These are phyloP conservation scores for Salminus brasiliensis DNA, from an alignment of 2,113 vertebrate genomes.

Conservation along the genomic window DNA sequence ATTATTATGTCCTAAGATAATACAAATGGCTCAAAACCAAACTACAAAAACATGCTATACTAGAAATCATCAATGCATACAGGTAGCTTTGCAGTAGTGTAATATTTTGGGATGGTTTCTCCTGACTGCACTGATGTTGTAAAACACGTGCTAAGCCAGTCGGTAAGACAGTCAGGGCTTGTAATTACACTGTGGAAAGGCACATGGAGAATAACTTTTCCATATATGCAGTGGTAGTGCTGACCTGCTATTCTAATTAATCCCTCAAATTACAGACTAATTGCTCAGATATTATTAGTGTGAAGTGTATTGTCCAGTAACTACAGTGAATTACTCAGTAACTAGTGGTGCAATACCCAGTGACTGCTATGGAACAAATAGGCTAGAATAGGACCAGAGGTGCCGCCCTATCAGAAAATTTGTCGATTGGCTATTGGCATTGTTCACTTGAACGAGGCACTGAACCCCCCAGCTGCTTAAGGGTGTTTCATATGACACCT, in stretches of 20 bases:
- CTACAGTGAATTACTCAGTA: background rate
- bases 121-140: background rate
- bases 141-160: background rate
- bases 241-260: background rate
- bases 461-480: background rate
- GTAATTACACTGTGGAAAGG: background rate
- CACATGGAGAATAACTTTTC: background rate
- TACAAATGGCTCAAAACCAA: background rate
- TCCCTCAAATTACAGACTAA: background rate
- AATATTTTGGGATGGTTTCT: background rate
- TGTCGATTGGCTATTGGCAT: background rate
- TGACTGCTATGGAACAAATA: no score
- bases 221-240: no score
- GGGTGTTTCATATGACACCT: background rate
- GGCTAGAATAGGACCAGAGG: background rate
- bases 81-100: background rate
- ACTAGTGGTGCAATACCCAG: background rate
- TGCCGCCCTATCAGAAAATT: background rate
- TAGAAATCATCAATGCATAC: background rate
- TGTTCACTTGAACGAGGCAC: background rate
- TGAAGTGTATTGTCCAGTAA: background rate
- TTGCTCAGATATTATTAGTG: background rate
- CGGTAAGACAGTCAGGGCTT: background rate
- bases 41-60: background rate
- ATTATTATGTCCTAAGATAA: background rate